Evolutionary conservation across 2,797 vertebrate species (phyloP).

Genomic region (Sylvia borin): DNA sequence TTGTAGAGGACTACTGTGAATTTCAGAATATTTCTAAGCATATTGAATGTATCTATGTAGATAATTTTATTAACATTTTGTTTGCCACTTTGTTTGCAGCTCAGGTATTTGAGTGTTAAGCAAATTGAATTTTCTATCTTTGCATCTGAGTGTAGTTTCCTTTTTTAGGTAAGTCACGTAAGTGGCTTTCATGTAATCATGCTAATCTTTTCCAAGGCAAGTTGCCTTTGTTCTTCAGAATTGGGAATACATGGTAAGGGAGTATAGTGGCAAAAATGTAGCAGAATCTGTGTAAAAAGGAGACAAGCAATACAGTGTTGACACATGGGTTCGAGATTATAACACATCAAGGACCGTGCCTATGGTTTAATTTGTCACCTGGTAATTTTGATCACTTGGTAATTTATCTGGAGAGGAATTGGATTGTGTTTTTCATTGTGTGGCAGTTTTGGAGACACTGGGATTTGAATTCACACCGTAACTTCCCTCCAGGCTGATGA

Average conservation of each 20-base stretch:
- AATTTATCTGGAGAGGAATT: neutral
- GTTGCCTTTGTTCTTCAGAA: neutral
- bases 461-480: neutral
- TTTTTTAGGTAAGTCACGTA: neutral
- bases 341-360: neutral
- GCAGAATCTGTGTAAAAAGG: neutral
- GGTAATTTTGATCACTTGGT: neutral
- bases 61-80: neutral
- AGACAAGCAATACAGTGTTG: neutral
- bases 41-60: neutral
- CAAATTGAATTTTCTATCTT: neutral
- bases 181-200: neutral
- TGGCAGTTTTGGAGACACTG: neutral
- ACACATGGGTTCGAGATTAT: neutral
- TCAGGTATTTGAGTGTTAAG: neutral
- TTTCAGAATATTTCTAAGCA: neutral
- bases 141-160: neutral
- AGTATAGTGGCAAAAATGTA: neutral
- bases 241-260: neutral
- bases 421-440: neutral
- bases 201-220: neutral
- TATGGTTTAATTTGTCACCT: neutral
- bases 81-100: neutral
- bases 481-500: neutral
- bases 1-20: neutral